Conservation (phyloP, 2,888 invertebrate species). For the Epiblema foenella region DNA sequence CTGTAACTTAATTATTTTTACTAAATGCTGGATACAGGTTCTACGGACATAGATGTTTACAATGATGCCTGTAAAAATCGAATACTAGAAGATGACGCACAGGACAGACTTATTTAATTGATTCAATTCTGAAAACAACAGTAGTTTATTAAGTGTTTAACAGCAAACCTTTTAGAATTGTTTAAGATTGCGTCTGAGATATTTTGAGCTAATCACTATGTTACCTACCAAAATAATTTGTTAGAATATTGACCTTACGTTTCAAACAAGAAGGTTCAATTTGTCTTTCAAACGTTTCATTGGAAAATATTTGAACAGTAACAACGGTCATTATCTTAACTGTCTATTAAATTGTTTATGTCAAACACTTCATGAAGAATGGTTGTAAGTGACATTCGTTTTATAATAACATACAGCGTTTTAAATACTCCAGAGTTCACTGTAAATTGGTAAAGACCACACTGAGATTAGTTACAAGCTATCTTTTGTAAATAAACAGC, state of each 20-base stretch:
- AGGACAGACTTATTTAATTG: too few relatives aligned
- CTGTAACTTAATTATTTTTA: too few relatives aligned
- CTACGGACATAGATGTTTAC: too few relatives aligned
- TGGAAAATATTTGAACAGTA: neutral
- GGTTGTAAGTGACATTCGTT: neutral
- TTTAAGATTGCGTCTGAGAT: too few relatives aligned
- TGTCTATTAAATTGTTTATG: constrained; percentile 29
- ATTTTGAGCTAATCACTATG: too few relatives aligned
- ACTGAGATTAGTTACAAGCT: neutral
- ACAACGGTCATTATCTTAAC: constrained; percentile 30
- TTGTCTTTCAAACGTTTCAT: neutral
- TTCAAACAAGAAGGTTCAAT: neutral
- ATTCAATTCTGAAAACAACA: too few relatives aligned
- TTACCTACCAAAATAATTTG: neutral
- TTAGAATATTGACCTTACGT: neutral
- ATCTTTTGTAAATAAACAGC: neutral
- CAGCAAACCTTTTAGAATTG: too few relatives aligned
- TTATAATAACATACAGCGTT: neutral
- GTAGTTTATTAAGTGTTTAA: neutral
- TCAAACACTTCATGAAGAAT: constrained; percentile 6
- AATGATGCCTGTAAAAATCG: too few relatives aligned
- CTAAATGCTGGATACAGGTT: too few relatives aligned
- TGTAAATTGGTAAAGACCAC: neutral
- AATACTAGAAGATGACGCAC: too few relatives aligned
- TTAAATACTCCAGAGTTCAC: neutral